Evolutionary conservation across 2,113 vertebrate species (phyloP), one percentile per base, ranked within the genome.

Genomic region (Ictidomys tridecemlineatus): DNA sequence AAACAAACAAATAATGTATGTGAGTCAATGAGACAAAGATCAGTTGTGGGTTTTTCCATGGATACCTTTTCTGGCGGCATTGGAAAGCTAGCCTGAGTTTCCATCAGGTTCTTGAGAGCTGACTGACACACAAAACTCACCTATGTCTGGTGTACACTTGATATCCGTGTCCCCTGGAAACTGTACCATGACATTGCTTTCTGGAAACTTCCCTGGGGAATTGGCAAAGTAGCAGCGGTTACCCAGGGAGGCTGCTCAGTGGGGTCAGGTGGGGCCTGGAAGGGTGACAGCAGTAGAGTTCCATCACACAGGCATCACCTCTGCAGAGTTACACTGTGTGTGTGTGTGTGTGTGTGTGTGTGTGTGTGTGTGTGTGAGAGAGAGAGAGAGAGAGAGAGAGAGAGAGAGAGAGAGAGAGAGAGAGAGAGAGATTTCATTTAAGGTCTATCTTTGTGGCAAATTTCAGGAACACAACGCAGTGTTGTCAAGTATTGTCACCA

Each of bases 181-280:
- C 69, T 22, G 11, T 72, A 34, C 61, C 22, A 18, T 34, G 72
- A 39, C 0, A 0, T 8, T 69, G 18, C 61, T 78, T 94, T 83
- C 97, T 74, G 67, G 89, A 96, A 96, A 34, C 6, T 5, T 80
- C 77, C 63, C 63, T 3, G 0, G 69, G 91, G 86, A 94, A 74
- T 34, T 51, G n/a, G 24, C 51, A 16, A 28, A 56, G 53, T 11
- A 85, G 1, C 37, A 45, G 53, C 2, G 4, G 28, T 45, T 73
- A 63, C 4, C 26, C 67, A 14, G 0, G 48, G 51, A 95, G 96
- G 58, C 13, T 12, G 17, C 63, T 45, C 45, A 45, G 45, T 45
- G 45, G 45, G 45, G 45, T 1, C 45, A 45, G 45, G 45, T 45
- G 45, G 45, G 45, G 45, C 45, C 45, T 45, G 45, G 45, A 45